Percentiles rank a stretch among this genome's conserved stretches.
Evolutionary conservation across 1,140 invertebrate species (phyloP).

Genomic region (Heliconius hewitsoni): DNA sequence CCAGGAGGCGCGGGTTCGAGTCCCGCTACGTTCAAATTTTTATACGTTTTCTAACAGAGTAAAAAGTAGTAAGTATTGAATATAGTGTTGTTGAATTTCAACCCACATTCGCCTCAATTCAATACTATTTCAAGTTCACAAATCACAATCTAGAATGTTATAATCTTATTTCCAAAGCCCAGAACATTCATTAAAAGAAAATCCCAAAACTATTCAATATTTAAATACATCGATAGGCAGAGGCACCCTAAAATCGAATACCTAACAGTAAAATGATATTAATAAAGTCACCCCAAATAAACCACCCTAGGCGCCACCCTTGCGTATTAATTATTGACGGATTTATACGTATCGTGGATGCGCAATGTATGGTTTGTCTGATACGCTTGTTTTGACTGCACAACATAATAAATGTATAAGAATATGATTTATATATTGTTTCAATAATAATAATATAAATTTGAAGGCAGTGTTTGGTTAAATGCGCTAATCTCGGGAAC

Average conservation of each 20-base stretch:
- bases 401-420: no score
- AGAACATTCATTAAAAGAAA: not conserved
- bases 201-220: not conserved
- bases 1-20: no score
- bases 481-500: no score
- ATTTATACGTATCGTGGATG: constrained; percentile 39
- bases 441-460: no score
- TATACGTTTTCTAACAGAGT: no score
- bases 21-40: no score
- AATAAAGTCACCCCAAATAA: constrained; percentile 27
- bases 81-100: no score
- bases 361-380: not conserved
- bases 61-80: no score
- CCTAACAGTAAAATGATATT: constrained; percentile 9
- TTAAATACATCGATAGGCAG: not conserved
- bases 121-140: no score
- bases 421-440: no score
- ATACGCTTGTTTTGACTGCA: not conserved
- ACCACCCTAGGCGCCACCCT: constrained; percentile 24
- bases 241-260: constrained; percentile 5
- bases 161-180: not conserved
- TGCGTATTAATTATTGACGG: constrained; percentile 50
- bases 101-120: no score
- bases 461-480: no score
- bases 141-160: not conserved